phyloP scores from a whole-genome alignment of 2,797 vertebrate genomes.

The Menidia menidia region DNA sequence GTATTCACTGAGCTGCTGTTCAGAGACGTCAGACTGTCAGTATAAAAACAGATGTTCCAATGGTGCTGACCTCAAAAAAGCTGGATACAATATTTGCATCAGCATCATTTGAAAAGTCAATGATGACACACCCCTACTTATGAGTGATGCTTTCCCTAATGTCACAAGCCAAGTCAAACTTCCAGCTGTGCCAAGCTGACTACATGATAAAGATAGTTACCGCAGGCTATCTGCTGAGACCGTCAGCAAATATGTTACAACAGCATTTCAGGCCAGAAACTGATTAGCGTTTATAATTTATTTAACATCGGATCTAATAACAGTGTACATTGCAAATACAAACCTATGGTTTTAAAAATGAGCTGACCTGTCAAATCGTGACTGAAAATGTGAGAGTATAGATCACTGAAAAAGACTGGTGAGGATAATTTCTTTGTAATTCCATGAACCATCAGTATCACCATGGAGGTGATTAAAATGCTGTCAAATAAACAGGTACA shows the following conservation, averaged over 20 bases:
- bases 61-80: slow-evolving; percentile 58
- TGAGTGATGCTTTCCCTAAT: slow-evolving; percentile 62
- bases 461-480: background rate
- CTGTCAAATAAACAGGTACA: background rate
- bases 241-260: slow-evolving; percentile 40
- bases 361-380: slow-evolving; percentile 20
- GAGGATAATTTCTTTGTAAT: background rate
- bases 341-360: slow-evolving; percentile 19
- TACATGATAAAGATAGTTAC: slow-evolving; percentile 57
- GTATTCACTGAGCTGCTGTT: slow-evolving; percentile 63
- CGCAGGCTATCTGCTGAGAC: slow-evolving; percentile 49
- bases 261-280: slow-evolving; percentile 29
- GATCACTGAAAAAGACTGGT: background rate
- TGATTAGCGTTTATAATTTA: slow-evolving; percentile 37
- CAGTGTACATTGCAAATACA: slow-evolving; percentile 16
- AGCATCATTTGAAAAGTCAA: slow-evolving; percentile 56
- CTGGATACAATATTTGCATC: slow-evolving; percentile 57
- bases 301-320: slow-evolving; percentile 42
- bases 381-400: background rate
- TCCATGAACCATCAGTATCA: background rate
- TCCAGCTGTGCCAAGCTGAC: slow-evolving; percentile 60
- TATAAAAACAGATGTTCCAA: slow-evolving; percentile 65
- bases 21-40: slow-evolving; percentile 61
- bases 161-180: slow-evolving; percentile 61
- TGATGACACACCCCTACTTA: slow-evolving; percentile 54